These are phyloP conservation scores for Gymnopithys bicolor DNA, from an alignment of 2,797 vertebrate genomes.

Conservation along the genomic window DNA sequence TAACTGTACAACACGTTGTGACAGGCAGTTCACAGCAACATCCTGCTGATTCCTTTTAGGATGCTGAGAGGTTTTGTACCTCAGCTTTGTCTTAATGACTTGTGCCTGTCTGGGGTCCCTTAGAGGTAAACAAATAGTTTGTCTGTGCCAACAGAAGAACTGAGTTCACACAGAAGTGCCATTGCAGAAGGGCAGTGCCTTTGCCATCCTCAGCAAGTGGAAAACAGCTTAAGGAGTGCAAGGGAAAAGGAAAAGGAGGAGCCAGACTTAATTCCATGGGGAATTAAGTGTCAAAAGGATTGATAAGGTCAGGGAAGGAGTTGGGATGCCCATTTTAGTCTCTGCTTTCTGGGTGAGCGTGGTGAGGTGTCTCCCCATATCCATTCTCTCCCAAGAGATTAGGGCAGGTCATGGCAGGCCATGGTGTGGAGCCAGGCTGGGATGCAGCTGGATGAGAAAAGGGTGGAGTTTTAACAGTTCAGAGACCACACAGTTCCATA, in stretches of 20 bases:
- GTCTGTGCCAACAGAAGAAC: not conserved
- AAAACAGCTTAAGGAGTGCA: not conserved
- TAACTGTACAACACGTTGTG: not conserved
- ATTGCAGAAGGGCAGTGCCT: not conserved
- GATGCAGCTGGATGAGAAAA: not conserved
- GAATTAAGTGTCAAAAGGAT: not conserved
- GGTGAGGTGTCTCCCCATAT: not conserved
- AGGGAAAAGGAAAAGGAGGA: not conserved
- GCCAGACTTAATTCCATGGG: not conserved
- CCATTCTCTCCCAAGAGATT: not conserved
- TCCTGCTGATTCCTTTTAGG: not conserved
- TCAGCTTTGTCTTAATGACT: not conserved
- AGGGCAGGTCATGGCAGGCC: not conserved
- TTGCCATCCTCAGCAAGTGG: not conserved
- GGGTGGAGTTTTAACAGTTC: not conserved
- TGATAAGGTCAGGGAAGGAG: not conserved
- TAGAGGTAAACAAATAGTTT: not conserved
- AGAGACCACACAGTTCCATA: not conserved
- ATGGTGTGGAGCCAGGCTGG: not conserved
- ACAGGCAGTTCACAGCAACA: not conserved
- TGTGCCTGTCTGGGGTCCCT: not conserved
- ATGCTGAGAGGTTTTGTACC: not conserved
- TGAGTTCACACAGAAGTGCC: not conserved
- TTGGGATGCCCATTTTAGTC: not conserved
- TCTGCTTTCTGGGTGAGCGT: not conserved